These are phyloP conservation scores for Hippocampus mohnikei DNA, from an alignment of 2,113 vertebrate genomes.

Conservation along the genomic window DNA sequence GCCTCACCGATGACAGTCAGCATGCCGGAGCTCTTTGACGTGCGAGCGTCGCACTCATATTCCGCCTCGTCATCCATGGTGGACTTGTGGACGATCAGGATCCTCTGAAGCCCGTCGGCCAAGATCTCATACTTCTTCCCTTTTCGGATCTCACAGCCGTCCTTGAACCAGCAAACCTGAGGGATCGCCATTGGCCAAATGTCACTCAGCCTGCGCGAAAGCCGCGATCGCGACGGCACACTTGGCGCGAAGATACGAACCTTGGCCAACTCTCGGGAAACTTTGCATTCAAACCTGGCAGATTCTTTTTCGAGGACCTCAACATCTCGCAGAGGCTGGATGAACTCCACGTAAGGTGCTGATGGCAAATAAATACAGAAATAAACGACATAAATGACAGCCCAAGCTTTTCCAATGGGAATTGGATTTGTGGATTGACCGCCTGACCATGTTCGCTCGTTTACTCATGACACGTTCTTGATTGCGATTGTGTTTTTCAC, in stretches of 20 bases:
- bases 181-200: constrained; percentile 14
- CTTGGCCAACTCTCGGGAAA: constrained; percentile 90
- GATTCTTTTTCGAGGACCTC: constrained; percentile 92
- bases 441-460: too few relatives aligned
- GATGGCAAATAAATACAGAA: constrained; percentile 14
- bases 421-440: not conserved
- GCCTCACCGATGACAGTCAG: constrained; percentile 89
- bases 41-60: constrained; percentile 92
- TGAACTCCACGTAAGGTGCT: constrained; percentile 92
- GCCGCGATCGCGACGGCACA: too few relatives aligned
- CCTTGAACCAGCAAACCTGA: constrained; percentile 93
- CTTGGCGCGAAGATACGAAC: constrained; percentile 55
- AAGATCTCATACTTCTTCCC: constrained; percentile 97
- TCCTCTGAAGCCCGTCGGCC: constrained; percentile 82
- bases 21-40: constrained; percentile 85
- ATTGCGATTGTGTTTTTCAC: not conserved
- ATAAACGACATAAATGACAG: not conserved
- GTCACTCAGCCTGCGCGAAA: too few relatives aligned
- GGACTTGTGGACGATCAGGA: constrained; percentile 88
- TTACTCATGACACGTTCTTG: not conserved
- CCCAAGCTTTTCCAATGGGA: not conserved
- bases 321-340: constrained; percentile 87
- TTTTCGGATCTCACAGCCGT: constrained; percentile 92
- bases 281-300: constrained; percentile 94
- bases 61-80: constrained; percentile 93